Evolutionary conservation across 1,140 invertebrate species (phyloP), one percentile per base, ranked within the genome.

Genomic region (Drosophila cardini): DNA sequence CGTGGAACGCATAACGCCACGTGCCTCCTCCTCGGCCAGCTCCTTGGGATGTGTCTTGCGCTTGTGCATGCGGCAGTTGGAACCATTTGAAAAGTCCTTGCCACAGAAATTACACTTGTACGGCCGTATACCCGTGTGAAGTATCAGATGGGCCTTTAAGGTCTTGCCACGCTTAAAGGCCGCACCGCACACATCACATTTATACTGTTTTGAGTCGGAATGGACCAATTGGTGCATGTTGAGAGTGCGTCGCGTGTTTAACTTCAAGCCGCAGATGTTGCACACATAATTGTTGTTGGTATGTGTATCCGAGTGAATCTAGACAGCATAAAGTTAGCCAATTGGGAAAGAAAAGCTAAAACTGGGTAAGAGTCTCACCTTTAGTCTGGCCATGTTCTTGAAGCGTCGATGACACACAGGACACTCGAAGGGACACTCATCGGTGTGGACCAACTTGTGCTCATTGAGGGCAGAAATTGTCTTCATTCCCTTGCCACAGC

Each of bases 21-120:
- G 58, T 3, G 86, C 72, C 67, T 93, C 92, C 32, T 91, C 86
- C 8, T 91, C 83, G 1, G 91, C 90, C 57, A 93, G 74, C 64
- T 93, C 93, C 53, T 90, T 84, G 11, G 93, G 92, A 83, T 93
- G 93, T 68, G 92, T 84, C 16, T 93, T 90, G 4, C 92, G 91
- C 61, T 93, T 93, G 70, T 93, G 93, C 46, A 92, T 92, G 6
- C 93, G 83, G 73, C 93, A 93, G 62, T 93, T 93, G 10, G 92
- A 92, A 10, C 93, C 92, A 63, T 93, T 93, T 8, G 93, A 91
- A 79, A 93, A 93, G n/a, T 93, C 91, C 13, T 90, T 89, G 10
- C 91, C 84, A 69, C 93, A 93, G 60, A 93, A 93, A 18, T 92
- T 92, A 53, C 93, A 93, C 15, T 90, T 90, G 46, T 93, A 93